Percentiles rank a stretch among this genome's conserved stretches.
Evolutionary conservation across 2,888 invertebrate species (phyloP).

Genomic region (Pelosia muscerda): DNA sequence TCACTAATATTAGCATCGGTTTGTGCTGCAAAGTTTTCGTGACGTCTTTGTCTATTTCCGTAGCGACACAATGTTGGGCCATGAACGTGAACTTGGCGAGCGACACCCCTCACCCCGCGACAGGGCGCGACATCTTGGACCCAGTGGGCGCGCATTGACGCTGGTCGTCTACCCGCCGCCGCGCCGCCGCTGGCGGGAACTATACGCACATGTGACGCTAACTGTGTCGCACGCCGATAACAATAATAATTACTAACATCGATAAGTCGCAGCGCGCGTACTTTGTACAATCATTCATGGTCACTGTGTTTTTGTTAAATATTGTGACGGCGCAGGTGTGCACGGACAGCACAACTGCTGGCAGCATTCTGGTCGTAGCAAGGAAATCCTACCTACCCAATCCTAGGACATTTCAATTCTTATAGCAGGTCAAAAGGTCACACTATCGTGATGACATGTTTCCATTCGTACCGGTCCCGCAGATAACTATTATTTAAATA

Average conservation of each 20-base stretch:
- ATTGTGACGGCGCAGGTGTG: neutral
- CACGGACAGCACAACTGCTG: no score
- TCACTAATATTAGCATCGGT: constrained; percentile 37
- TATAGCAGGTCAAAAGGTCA: neutral
- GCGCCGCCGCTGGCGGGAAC: neutral
- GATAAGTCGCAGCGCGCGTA: constrained; percentile 5
- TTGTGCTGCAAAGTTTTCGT: constrained; percentile 24
- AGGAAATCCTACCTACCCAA: neutral
- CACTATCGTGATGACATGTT: neutral
- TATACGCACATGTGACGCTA: neutral
- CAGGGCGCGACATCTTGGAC: no score
- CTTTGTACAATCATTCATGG: neutral
- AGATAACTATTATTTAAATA: neutral
- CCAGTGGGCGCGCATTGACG: neutral
- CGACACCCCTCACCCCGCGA: constrained; percentile 27
- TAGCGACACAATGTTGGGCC: constrained; percentile 31
- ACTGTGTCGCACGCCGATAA: neutral
- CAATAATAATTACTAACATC: constrained; percentile 14
- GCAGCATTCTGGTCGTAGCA: neutral
- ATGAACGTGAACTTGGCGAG: constrained; percentile 67
- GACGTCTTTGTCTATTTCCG: constrained; percentile 51
- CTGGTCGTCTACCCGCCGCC: neutral
- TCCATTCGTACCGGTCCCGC: neutral
- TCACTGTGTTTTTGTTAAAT: neutral
- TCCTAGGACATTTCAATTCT: no score